Evolutionary conservation across 1,140 invertebrate species (phyloP).

Genomic region (Anthonomus grandis): DNA sequence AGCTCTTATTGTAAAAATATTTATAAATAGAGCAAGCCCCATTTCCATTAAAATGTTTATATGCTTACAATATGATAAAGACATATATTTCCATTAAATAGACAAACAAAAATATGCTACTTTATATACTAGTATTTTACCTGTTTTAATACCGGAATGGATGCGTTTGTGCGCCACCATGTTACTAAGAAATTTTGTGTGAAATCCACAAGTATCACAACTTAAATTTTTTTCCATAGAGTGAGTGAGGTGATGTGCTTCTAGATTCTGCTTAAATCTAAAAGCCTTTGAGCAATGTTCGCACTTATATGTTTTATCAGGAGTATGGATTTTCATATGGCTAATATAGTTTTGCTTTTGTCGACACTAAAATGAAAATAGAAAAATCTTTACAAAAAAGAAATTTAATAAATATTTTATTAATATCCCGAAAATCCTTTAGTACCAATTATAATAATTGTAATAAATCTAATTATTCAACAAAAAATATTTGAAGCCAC

Average conservation of each 20-base stretch:
- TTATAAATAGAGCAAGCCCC: too few species aligned
- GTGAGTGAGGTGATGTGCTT: constrained; percentile 59
- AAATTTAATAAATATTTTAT: too few species aligned
- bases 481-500: too few species aligned
- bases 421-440: too few species aligned
- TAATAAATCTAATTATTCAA: too few species aligned
- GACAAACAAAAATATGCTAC: too few species aligned
- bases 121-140: too few species aligned
- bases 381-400: background rate
- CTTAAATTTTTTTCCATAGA: constrained; percentile 54
- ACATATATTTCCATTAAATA: too few species aligned
- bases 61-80: too few species aligned
- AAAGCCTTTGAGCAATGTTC: constrained; percentile 47
- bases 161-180: constrained; percentile 63
- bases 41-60: too few species aligned
- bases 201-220: constrained; percentile 65
- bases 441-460: too few species aligned
- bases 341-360: constrained; percentile 55
- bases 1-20: too few species aligned
- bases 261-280: constrained; percentile 52
- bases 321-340: constrained; percentile 46
- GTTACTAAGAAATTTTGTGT: constrained; percentile 66
- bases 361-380: constrained; percentile 37
- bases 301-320: constrained; percentile 46
- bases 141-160: constrained; percentile 53